A percentile compares a stretch with the other conserved stretches of the same genome.
These are phyloP conservation scores for Hippasteria phrygiana DNA, from an alignment of 53 echinoderm and acorn worm species.

Conservation along the genomic window DNA sequence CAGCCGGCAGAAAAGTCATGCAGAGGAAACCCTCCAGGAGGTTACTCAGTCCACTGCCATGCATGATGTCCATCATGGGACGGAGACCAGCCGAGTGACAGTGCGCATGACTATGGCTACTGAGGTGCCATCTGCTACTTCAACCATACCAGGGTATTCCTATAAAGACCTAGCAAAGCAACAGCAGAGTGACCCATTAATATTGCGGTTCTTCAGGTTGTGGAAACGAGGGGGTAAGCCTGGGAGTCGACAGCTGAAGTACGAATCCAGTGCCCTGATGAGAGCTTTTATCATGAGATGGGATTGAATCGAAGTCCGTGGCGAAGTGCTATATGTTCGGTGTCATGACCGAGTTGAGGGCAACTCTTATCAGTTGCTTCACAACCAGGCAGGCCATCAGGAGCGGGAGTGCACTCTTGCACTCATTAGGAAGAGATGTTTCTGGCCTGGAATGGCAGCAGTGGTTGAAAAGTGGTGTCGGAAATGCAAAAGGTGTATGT, in stretches of 20 bases:
- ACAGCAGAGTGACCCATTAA: conserved; percentile 16
- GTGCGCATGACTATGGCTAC: neutral
- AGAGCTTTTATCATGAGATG: conserved; percentile 49
- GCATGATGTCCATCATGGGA: neutral
- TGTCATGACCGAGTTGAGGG: conserved; percentile 13
- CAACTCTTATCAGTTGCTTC: conserved; percentile 11
- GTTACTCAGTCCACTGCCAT: neutral
- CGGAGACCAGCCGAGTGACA: neutral
- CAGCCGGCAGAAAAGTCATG: conserved; percentile 19
- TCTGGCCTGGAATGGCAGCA: conserved; percentile 59
- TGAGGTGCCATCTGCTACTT: neutral
- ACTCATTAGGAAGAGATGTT: conserved; percentile 43
- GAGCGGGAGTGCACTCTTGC: conserved; percentile 59
- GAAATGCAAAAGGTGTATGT: too few relatives aligned
- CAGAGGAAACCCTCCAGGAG: conserved; percentile 7
- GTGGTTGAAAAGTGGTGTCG: too few relatives aligned
- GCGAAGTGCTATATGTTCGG: neutral
- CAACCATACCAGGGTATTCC: conserved; percentile 6
- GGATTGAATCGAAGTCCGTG: conserved; percentile 8
- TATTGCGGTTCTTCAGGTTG: neutral
- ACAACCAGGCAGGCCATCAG: conserved; percentile 59
- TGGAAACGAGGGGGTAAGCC: conserved; percentile 18
- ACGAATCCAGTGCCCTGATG: conserved; percentile 26
- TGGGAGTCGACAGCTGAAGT: conserved; percentile 33
- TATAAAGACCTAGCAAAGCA: neutral